Evolutionary conservation across 2,797 vertebrate genomes (phyloP).

Genomic region (Syngnathus acus): DNA sequence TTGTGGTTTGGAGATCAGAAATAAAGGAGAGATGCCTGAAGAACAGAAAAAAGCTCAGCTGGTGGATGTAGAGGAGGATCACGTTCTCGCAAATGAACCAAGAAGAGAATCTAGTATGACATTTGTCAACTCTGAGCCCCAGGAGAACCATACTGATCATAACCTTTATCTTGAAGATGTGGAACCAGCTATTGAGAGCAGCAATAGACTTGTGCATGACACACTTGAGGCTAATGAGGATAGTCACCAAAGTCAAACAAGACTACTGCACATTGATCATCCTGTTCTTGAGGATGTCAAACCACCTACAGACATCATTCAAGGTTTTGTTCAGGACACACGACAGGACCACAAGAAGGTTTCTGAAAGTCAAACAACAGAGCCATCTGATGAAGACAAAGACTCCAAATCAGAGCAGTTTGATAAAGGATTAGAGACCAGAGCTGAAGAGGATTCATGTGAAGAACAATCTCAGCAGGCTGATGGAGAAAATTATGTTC

Average conservation of each 20-base stretch:
- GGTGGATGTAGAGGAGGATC: background rate
- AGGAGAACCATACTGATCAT: conserved; percentile 8
- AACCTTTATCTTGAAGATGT: background rate
- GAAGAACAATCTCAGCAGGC: background rate
- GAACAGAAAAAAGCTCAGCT: background rate
- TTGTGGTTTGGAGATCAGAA: background rate
- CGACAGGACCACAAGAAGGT: background rate
- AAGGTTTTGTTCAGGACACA: background rate
- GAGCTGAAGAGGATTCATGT: background rate
- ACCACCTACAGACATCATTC: background rate
- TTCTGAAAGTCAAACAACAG: background rate
- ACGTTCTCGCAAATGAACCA: background rate
- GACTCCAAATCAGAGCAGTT: background rate
- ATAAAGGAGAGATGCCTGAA: conserved; percentile 9
- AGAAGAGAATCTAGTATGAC: background rate
- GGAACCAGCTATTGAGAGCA: background rate
- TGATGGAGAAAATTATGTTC: background rate
- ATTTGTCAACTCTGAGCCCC: background rate
- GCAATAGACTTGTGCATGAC: conserved; percentile 35
- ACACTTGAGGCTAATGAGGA: conserved; percentile 57
- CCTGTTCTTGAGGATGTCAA: conserved; percentile 12
- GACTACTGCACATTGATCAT: conserved; percentile 45
- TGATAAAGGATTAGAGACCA: background rate
- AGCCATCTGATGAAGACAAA: background rate
- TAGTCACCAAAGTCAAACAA: conserved; percentile 22